Evolutionary conservation across 2,797 vertebrate species (phyloP).

Genomic region (Champsocephalus gunnari): DNA sequence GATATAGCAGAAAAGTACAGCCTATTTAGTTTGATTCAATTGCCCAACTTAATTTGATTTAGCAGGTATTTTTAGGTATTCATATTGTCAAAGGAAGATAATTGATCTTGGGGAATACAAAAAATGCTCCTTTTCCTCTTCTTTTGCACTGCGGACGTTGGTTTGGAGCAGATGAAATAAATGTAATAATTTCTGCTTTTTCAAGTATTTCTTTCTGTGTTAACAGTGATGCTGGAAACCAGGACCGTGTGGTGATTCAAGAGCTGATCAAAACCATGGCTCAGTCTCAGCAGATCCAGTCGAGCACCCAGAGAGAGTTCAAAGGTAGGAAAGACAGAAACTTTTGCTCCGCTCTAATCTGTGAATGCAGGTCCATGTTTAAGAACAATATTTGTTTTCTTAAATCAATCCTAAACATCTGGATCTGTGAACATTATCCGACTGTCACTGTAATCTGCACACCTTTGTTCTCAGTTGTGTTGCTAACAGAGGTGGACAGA

Average conservation of each 20-base stretch:
- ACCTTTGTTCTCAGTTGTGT: constrained; percentile 86
- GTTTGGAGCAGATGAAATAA: background rate
- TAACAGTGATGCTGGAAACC: constrained; percentile 94
- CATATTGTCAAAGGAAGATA: too few relatives aligned
- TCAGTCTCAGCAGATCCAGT: constrained; percentile 97
- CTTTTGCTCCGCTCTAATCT: background rate
- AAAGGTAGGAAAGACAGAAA: constrained; percentile 85
- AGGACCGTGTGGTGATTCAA: constrained; percentile 96
- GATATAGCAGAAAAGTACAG: background rate
- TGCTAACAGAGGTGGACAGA: constrained; percentile 96
- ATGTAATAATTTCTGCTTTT: background rate
- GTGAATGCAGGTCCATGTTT: background rate
- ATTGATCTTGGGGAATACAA: too few relatives aligned
- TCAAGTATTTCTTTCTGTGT: constrained; percentile 11
- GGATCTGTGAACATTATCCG: background rate
- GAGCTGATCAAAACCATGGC: constrained; percentile 97
- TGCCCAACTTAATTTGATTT: too few relatives aligned
- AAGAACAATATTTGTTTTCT: too few relatives aligned
- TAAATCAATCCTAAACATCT: too few relatives aligned
- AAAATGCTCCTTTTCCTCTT: too few relatives aligned
- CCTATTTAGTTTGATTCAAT: background rate
- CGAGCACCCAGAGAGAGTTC: constrained; percentile 94
- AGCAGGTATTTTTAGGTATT: too few relatives aligned
- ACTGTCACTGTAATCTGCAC: background rate
- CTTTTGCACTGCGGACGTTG: too few relatives aligned